Base-by-base conservation (phyloP, 92 coral and sea anemone genomes). In the Heliopora coerulea region DNA sequence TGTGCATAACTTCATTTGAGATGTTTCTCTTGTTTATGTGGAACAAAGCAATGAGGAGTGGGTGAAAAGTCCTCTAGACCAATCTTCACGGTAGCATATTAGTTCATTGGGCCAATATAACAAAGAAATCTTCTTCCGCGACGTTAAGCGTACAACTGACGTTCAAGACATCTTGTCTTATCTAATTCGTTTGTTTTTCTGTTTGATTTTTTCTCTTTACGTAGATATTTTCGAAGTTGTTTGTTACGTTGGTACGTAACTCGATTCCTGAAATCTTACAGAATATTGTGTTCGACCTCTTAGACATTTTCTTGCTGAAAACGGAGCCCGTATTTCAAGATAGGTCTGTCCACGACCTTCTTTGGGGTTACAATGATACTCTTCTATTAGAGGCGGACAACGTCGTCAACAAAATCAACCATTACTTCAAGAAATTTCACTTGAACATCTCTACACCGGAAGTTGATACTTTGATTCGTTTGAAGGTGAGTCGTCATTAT, bases 291-390 rank as follows among this genome's bases (percentile, higher is more conserved):
- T 13, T 25, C 23, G 11, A 31, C 4, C 0, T 17, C 11, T 0
- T 69, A 30, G 32, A 69, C 17, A 10, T 30, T 4, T 28, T 27
- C 8, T 4, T 56, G 29, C 49, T 50, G 15, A 21, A 52, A 24
- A 50, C 27, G 3, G 76, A 69, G 20, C 17, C 27, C 4, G 54
- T 83, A 63, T 87, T 92, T 73, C 83, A 87, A 37, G 77, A 31
- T 1, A 78, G 72, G 42, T 70, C 96, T 13, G 93, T 92, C 1
- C 54, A 60, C 44, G 86, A 90, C 46, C 64, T 87, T 49, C 89
- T 92, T 2, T 92, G 97, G 97, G 97, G 97, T 6, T 92, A 92
- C 59, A 81, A 72, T 7, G 97, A 92, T 62, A 81, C 84, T 18
- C 31, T 90, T 15, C 68, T 85, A 40, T 31, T 17, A 44, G 6